Evolutionary conservation across 2,888 invertebrate genomes (phyloP), one percentile per base, ranked within the genome.

Genomic region (Microctonus brassicae): DNA sequence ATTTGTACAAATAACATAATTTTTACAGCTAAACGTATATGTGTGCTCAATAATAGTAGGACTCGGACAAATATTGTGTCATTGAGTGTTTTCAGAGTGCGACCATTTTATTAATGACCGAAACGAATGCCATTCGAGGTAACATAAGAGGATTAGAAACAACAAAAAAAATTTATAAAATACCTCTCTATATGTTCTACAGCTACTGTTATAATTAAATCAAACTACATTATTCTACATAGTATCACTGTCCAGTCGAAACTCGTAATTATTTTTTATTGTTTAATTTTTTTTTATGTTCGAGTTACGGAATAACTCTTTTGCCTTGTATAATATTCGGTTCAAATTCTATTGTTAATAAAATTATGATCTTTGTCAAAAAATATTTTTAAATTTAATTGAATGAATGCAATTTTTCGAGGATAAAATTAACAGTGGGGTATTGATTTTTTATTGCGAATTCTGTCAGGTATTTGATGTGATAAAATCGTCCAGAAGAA

Each of bases 1-100:
- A 75, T 36, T 68, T 77, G 75, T 76, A 74, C 67, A 75, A 75
- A 73, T 57, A 53, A 67, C 47, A 61, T 74, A 68, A 74, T 78
- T 74, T 75, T 77, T 76, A 72, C 62, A 69, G 69, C 60, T 34
- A 26, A 53, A 65, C 24, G 29, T 55, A 24, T n/a, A n/a, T 3
- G 29, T 17, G 39, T 20, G 22, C 10, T 17, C 17, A 47, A 17
- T 47, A 6, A 20, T 39, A 62, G 17, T 39, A 62, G 47, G n/a
- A 62, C 10, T 42, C 6, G 7, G 68, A 60, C 36, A 24, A 34
- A 65, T 26, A 11, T 11, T 17, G 7, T 20, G 64, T 67, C 42
- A 39, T 47, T 26, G 55, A 55, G 57, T 39, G 63, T 17, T 55
- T 10, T 29, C n/a, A 20, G 66, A 33, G 17, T 22, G 62, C 52